Base-by-base conservation (phyloP, 2,797 vertebrate species). In the Platalea minor region DNA sequence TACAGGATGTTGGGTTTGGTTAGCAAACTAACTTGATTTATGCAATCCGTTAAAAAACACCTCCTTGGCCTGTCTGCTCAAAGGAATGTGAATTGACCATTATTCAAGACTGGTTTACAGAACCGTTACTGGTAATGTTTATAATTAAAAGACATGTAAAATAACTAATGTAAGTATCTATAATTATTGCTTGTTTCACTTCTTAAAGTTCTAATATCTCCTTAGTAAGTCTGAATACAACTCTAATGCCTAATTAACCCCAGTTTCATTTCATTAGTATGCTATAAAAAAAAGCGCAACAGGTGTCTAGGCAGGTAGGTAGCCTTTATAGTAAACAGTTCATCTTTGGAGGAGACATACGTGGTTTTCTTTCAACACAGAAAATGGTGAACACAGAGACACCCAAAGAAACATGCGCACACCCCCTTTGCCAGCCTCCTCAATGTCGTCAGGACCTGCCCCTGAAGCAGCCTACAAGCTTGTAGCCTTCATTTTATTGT, bases 101-200 rank as follows among this genome's bases (percentile, higher is more conserved):
- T 92, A 67, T 29, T 89, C 75, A 74, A 78, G 39, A 54, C 29
- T 68, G 53, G 46, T 91, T 92, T 94, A 72, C 45, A 87, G 70
- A 77, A 85, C 83, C 29, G 39, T 69, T 89, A 74, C 39, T 77
- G 41, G 57, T 80, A 94, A 68, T 51, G 59, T 20, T 87, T 88
- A 79, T 25, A 89, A 89, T 91, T 69, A 91, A 81, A 35, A 77
- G 39, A 70, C 33, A 20, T 69, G 14, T 48, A 61, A 94, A 94
- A 64, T 92, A 95, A 79, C 37, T 33, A 29, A 41, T 73, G 17
- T 48, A 84, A 85, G 8, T 69, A 68, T 63, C 41, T 79, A 14
- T 68, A 87, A 80, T 67, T 60, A 91, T 87, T 92, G 96, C 46
- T 94, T 93, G 5, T 86, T 91, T 96, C 51, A 65, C 21, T 96